Evolutionary conservation across 2,888 invertebrate genomes (phyloP), one percentile per base, ranked within the genome.

Genomic region (Pammene aurita): DNA sequence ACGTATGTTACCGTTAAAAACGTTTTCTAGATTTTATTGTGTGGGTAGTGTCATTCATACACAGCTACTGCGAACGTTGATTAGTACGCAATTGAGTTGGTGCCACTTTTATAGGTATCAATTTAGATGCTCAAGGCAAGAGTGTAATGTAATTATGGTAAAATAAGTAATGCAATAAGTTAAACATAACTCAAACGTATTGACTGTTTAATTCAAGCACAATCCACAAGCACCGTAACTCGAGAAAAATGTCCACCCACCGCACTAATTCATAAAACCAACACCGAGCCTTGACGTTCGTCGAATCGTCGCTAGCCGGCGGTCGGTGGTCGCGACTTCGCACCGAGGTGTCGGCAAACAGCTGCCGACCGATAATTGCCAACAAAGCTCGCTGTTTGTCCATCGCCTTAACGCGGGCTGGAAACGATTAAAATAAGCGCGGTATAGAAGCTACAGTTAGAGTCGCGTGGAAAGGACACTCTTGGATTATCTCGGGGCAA

Each of bases 261-360:
- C 71, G 71, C 75, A 74, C 84, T 86, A 87, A 86, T 80, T 74
- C 72, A 72, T 76, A 80, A 75, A 76, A 73, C 75, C 78, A 85
- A 88, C 80, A 85, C 41, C 57, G 71, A 72, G 75, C 76, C 78
- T n/a, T n/a, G 79, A 79, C 80, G 80, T 90, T 90, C 90, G 90
- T 73, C 89, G 90, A 91, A 91, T 79, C 84, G 86, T 86, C 86
- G 83, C 80, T 83, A 78, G 79, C 76, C 81, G 84, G 74, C 83
- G 83, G 84, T 80, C 90, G 92, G 92, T 91, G 92, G 92, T 92
- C 92, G 92, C 83, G 87, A 86, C 87, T 91, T 92, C 90, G 86
- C 92, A 91, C 92, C 86, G 77, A 88, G 84, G 90, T 89, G 91
- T 82, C 75, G 78, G 80, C 81, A 87, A 90, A 92, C 87, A 89